Evolutionary conservation across 2,113 vertebrate species (phyloP).

Genomic region (Sphaerodactylus townsendi): DNA sequence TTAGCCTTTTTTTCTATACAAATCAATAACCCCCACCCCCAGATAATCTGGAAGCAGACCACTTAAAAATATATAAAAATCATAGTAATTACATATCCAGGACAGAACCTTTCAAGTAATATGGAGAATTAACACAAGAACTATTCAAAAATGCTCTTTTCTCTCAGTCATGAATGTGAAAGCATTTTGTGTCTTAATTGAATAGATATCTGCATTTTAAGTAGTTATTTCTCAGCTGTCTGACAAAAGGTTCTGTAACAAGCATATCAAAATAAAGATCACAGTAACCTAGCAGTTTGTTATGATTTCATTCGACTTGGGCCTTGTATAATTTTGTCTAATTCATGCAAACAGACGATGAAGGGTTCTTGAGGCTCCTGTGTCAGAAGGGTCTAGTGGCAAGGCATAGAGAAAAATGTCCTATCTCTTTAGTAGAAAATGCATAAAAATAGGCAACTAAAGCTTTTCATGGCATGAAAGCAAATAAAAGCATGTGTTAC

Average conservation of each 20-base stretch:
- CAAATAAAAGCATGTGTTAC: too few relatives aligned
- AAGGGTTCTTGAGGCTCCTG: too few relatives aligned
- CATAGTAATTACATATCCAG: not conserved
- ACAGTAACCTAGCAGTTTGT: rapidly evolving
- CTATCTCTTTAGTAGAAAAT: too few relatives aligned
- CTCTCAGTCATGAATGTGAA: not conserved
- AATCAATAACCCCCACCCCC: not conserved
- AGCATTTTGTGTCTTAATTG: not conserved
- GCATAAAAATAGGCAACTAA: too few relatives aligned
- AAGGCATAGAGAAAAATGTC: too few relatives aligned
- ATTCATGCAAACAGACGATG: too few relatives aligned
- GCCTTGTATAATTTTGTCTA: too few relatives aligned
- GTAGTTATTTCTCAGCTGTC: slow-evolving; percentile 7
- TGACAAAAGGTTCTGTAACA: not conserved
- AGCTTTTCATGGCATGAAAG: too few relatives aligned
- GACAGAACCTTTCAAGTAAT: slow-evolving; percentile 8
- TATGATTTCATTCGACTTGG: too few relatives aligned
- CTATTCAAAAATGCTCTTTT: not conserved
- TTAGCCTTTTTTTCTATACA: not conserved
- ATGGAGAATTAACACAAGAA: slow-evolving; percentile 5
- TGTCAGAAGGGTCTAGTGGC: too few relatives aligned
- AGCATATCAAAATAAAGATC: slow-evolving; percentile 2
- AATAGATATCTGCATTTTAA: slow-evolving; percentile 28
- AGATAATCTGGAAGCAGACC: not conserved
- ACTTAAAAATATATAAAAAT: slow-evolving; percentile 8